Percentiles rank a stretch among this genome's conserved stretches.
These are phyloP conservation scores for Mesorhabditis spiculigera DNA, from an alignment of 2,888 invertebrate genomes.

Conservation along the genomic window DNA sequence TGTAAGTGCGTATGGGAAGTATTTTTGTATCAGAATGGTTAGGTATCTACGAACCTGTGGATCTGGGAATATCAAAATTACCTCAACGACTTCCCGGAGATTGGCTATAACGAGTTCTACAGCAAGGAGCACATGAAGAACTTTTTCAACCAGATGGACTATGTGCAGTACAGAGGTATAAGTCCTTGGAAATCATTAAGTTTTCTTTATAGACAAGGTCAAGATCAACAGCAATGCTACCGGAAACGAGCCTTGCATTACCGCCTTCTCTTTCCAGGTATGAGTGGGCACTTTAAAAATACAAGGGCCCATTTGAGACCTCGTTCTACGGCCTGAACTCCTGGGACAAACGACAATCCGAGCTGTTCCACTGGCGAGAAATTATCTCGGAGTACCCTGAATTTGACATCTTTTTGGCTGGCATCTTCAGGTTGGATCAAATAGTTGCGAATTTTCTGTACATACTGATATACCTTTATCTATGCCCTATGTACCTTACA, in stretches of 20 bases:
- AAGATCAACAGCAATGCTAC: conserved; percentile 46
- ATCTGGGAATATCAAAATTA: conserved; percentile 56
- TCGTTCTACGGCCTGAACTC: conserved; percentile 56
- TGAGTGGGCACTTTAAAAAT: not conserved
- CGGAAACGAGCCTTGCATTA: conserved; percentile 51
- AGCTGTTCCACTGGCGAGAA: conserved; percentile 54
- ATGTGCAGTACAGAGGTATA: conserved; percentile 49
- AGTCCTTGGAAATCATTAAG: not conserved
- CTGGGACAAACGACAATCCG: conserved; percentile 57
- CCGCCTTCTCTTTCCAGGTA: conserved; percentile 55
- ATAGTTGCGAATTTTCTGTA: too few species aligned
- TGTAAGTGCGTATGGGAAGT: conserved; percentile 19
- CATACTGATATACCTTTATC: too few species aligned
- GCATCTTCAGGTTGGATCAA: conserved; percentile 56
- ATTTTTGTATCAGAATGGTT: not conserved
- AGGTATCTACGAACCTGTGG: conserved; percentile 47
- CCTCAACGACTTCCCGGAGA: conserved; percentile 55
- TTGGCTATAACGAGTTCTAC: conserved; percentile 55
- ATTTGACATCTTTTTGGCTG: conserved; percentile 53
- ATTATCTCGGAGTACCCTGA: conserved; percentile 54
- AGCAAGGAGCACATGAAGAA: conserved; percentile 48
- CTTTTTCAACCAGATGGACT: conserved; percentile 55
- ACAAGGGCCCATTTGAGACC: conserved; percentile 15
- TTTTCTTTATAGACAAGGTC: conserved; percentile 42
- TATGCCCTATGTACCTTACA: too few species aligned